Conservation (phyloP, 1,140 invertebrate species). For the Sycobia sp. region DNA sequence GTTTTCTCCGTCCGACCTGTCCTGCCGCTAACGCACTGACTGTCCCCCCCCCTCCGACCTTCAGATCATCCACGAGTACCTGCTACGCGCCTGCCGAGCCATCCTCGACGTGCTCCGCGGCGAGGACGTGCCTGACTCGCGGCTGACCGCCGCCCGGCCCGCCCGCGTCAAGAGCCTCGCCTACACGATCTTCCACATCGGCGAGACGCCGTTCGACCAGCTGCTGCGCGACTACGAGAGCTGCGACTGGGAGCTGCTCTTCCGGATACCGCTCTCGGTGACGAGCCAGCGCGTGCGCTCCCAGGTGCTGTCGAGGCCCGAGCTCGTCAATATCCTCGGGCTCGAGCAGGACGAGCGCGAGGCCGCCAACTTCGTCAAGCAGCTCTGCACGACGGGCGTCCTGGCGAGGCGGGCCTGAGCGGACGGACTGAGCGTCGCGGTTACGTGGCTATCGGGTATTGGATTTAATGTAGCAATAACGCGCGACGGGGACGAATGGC, state of each 20-base stretch:
- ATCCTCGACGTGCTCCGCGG: constrained; percentile 64
- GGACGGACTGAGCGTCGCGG: too few relatives aligned
- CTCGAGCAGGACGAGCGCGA: constrained; percentile 40
- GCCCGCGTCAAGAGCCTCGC: constrained; percentile 66
- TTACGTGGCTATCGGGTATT: too few relatives aligned
- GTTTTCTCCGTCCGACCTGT: too few relatives aligned
- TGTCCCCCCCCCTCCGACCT: too few relatives aligned
- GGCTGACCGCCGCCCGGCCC: constrained; percentile 57
- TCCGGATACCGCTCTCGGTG: constrained; percentile 39
- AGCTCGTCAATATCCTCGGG: constrained; percentile 39
- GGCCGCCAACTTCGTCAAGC: constrained; percentile 41
- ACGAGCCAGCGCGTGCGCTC: constrained; percentile 34
- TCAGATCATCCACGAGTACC: constrained; percentile 72
- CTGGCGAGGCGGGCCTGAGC: constrained; percentile 3
- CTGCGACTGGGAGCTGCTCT: constrained; percentile 39
- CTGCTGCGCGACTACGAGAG: constrained; percentile 53
- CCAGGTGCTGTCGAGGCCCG: constrained; percentile 42
- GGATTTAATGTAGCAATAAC: too few relatives aligned
- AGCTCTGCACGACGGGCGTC: constrained; percentile 36
- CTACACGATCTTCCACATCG: constrained; percentile 79
- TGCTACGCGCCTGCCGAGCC: constrained; percentile 71
- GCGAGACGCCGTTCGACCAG: constrained; percentile 72
- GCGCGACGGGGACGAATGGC: too few relatives aligned
- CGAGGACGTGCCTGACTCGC: constrained; percentile 45
- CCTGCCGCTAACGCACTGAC: too few relatives aligned